Conservation (phyloP, 2,113 vertebrate species). For the Coturnix japonica region DNA sequence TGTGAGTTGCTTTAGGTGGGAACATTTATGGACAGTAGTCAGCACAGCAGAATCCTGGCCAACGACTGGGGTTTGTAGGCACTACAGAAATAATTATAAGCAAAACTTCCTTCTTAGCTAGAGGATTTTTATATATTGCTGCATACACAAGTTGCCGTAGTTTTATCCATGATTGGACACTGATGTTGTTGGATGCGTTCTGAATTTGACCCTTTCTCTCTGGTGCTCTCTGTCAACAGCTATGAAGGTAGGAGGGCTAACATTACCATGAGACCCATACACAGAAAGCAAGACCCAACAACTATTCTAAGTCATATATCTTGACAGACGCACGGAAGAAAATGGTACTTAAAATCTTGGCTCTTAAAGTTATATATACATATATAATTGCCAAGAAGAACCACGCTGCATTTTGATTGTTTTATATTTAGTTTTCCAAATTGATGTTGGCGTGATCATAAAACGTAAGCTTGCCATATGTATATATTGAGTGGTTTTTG, state of each 20-base stretch:
- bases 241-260: background rate
- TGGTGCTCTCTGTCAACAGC: background rate
- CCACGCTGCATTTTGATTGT: background rate
- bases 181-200: background rate
- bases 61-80: background rate
- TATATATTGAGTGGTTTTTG: background rate
- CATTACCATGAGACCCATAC: background rate
- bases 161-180: background rate
- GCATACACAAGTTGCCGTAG: background rate
- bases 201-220: background rate
- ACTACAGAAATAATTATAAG: background rate
- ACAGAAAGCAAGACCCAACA: background rate
- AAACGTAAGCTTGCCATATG: background rate
- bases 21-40: background rate
- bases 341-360: background rate
- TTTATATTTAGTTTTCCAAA: background rate
- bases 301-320: background rate
- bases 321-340: background rate
- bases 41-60: background rate
- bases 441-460: background rate
- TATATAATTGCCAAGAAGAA: background rate
- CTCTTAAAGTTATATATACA: background rate
- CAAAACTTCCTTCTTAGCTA: background rate
- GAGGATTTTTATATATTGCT: background rate
- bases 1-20: background rate